Percentiles rank a stretch among this genome's conserved stretches.
These are phyloP conservation scores for Gobio gobio DNA, from an alignment of 2,113 vertebrate species.

Conservation along the genomic window DNA sequence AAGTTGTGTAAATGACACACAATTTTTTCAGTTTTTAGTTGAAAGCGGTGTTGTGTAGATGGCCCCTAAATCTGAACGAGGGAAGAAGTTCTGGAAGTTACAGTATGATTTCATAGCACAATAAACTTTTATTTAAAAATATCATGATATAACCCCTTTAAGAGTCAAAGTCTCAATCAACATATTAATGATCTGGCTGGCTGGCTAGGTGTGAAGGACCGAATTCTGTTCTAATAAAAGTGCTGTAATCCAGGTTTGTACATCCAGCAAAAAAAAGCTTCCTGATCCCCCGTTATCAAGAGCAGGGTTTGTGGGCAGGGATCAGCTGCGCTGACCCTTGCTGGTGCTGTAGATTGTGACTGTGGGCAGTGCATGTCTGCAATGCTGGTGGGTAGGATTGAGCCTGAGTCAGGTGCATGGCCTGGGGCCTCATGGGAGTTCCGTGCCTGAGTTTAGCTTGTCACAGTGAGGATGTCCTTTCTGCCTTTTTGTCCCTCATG, in stretches of 20 bases:
- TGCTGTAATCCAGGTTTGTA: constrained; percentile 23
- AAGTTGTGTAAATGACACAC: too few relatives aligned
- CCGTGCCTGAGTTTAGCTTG: constrained; percentile 6
- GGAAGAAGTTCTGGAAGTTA: constrained; percentile 1
- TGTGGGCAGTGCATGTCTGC: constrained; percentile 22
- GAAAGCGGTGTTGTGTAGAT: background rate
- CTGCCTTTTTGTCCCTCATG: background rate
- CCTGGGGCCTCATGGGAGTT: constrained; percentile 1
- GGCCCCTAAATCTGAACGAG: background rate
- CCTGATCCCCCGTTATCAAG: constrained; percentile 4
- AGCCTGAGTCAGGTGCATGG: constrained; percentile 29
- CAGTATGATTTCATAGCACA: background rate
- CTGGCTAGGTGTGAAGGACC: background rate
- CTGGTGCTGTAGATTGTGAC: constrained; percentile 19
- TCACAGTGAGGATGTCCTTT: constrained; percentile 41
- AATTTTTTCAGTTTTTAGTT: too few relatives aligned
- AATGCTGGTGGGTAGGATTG: constrained; percentile 37
- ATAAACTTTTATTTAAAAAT: constrained; percentile 14
- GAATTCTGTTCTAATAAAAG: constrained; percentile 22
- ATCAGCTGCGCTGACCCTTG: constrained; percentile 1
- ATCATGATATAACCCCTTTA: constrained; percentile 7
- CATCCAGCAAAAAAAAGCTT: constrained; percentile 7
- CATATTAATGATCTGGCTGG: background rate
- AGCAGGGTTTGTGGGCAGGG: constrained; percentile 8
- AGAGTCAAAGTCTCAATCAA: constrained; percentile 18